These are phyloP conservation scores for Microdon myrmicae DNA, from an alignment of 2,888 invertebrate genomes.

Conservation along the genomic window DNA sequence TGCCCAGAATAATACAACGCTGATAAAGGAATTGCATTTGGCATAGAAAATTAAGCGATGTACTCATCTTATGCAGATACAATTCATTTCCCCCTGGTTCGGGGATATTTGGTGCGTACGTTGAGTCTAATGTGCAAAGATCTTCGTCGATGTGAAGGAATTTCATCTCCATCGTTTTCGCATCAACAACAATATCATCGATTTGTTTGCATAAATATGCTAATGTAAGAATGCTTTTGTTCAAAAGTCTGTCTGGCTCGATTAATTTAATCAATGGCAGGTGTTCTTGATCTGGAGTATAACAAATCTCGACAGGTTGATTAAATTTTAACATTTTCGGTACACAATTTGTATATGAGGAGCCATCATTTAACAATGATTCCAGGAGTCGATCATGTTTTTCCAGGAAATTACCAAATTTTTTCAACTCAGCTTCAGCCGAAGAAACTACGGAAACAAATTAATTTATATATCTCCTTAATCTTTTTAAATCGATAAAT, in stretches of 20 bases:
- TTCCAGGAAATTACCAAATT: constrained; percentile 61
- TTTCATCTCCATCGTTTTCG: constrained; percentile 70
- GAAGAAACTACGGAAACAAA: constrained; percentile 54
- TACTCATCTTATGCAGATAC: constrained; percentile 66
- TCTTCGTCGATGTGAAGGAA: constrained; percentile 63
- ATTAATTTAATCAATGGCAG: constrained; percentile 76
- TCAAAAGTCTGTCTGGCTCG: constrained; percentile 82
- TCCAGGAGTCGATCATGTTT: constrained; percentile 58
- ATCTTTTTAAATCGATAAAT: background rate
- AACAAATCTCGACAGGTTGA: constrained; percentile 55
- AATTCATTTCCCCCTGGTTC: constrained; percentile 47
- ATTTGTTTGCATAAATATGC: constrained; percentile 84
- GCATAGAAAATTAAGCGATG: constrained; percentile 73
- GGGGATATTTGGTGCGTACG: constrained; percentile 47
- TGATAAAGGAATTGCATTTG: constrained; percentile 75
- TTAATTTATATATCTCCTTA: background rate
- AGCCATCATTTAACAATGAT: constrained; percentile 49
- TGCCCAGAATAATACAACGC: constrained; percentile 77
- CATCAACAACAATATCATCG: constrained; percentile 74
- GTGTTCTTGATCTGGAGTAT: constrained; percentile 68
- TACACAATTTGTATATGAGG: background rate
- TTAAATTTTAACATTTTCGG: constrained; percentile 32
- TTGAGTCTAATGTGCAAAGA: constrained; percentile 32
- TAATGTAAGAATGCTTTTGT: constrained; percentile 82
- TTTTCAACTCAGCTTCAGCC: constrained; percentile 62